A percentile compares a stretch with the other conserved stretches of the same genome.
phyloP scores from a whole-genome alignment of 2,888 invertebrate genomes.

The Zygaena filipendulae region DNA sequence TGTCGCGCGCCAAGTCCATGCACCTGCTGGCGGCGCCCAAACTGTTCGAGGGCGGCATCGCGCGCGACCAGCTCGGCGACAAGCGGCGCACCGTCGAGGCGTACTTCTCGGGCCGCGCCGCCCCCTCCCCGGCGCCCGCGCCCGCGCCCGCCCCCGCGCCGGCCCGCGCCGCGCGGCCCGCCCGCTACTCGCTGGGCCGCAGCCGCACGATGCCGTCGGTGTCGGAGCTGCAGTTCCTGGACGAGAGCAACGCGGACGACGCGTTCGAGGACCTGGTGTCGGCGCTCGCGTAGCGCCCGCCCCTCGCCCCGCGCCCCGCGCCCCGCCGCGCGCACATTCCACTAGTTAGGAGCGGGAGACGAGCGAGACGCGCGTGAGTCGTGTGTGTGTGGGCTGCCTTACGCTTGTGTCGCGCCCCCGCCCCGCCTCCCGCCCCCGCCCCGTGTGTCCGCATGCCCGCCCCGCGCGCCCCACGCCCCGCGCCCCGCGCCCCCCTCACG shows the following conservation, averaged over 20 bases:
- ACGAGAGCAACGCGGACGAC: conserved; percentile 86
- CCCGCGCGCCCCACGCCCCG: conserved; percentile 14
- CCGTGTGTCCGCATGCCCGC: no score
- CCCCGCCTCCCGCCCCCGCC: conserved; percentile 25
- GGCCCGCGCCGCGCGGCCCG: conserved; percentile 27
- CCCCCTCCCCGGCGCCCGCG: conserved; percentile 14
- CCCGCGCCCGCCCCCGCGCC: conserved; percentile 18
- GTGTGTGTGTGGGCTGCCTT: conserved; percentile 59
- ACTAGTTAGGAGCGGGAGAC: conserved; percentile 52
- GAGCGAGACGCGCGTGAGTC: conserved; percentile 65
- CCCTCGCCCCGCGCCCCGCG: conserved; percentile 23
- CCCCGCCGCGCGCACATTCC: conserved; percentile 43
- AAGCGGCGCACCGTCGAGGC: conserved; percentile 81
- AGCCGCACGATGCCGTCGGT: conserved; percentile 84
- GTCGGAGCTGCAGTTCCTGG: conserved; percentile 72
- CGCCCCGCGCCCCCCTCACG: conserved; percentile 23
- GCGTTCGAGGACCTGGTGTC: conserved; percentile 89
- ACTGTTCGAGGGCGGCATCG: conserved; percentile 83
- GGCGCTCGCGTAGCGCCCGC: conserved; percentile 54
- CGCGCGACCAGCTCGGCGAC: conserved; percentile 72
- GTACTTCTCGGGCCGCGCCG: conserved; percentile 67
- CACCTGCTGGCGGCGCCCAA: conserved; percentile 80
- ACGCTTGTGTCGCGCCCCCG: conserved; percentile 50
- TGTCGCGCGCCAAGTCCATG: conserved; percentile 76
- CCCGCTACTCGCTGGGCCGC: conserved; percentile 67